These are phyloP conservation scores for Triplophysa siluroides DNA, from an alignment of 2,113 vertebrate genomes.

Conservation along the genomic window DNA sequence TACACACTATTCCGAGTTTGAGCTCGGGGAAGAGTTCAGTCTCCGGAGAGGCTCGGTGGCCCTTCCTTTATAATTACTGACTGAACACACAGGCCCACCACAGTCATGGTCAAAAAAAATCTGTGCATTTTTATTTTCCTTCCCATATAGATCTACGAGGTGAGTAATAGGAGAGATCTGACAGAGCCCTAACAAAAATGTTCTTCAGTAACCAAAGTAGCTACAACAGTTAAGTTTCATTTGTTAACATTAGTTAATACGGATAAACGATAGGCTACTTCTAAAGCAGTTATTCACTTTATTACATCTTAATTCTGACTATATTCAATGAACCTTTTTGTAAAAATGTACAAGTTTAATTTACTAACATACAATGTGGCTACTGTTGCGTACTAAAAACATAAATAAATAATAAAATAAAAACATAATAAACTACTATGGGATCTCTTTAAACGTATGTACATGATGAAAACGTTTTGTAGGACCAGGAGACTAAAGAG, in stretches of 20 bases:
- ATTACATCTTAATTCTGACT: too few species aligned
- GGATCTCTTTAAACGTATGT: too few species aligned
- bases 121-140: not conserved
- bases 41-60: not conserved
- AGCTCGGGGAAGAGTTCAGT: not conserved
- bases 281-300: too few species aligned
- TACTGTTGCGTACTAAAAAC: too few species aligned
- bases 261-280: too few species aligned
- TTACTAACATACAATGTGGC: too few species aligned
- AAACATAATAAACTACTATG: too few species aligned
- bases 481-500: not conserved
- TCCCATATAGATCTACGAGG: not conserved
- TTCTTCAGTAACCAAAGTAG: not conserved
- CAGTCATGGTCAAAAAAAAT: slow-evolving; percentile 10
- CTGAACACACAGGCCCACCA: not conserved
- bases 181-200: not conserved
- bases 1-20: not conserved
- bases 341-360: too few species aligned
- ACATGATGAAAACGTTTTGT: not conserved
- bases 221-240: too few species aligned
- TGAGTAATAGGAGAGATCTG: not conserved
- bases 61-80: slow-evolving; percentile 10
- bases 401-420: too few species aligned
- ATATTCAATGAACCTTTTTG: too few species aligned
- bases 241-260: too few species aligned